A percentile compares a stretch with the other conserved stretches of the same genome.
Conservation (phyloP, 2,113 vertebrate species). For the Odontesthes bonariensis region DNA sequence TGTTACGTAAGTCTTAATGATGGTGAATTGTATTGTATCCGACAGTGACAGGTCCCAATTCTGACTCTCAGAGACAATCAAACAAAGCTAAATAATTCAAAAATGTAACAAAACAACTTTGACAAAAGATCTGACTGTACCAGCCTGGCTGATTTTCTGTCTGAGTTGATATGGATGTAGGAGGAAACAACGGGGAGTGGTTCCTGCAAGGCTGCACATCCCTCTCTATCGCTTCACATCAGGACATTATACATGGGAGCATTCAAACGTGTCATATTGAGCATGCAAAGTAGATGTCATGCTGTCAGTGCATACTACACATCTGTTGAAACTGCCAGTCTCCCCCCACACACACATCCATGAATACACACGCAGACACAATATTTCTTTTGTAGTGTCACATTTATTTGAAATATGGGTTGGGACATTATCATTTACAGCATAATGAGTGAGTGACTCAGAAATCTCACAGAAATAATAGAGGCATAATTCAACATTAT, state of each 20-base stretch:
- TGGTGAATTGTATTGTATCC: neutral
- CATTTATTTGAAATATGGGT: conserved; percentile 62
- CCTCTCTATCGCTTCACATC: conserved; percentile 70
- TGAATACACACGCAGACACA: conserved; percentile 44
- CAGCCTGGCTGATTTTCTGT: conserved; percentile 23
- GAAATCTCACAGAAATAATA: conserved; percentile 27
- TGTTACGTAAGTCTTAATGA: conserved; percentile 2
- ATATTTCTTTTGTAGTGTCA: conserved; percentile 48
- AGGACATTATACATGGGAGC: conserved; percentile 67
- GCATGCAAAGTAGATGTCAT: conserved; percentile 76
- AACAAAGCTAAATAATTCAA: conserved; percentile 39
- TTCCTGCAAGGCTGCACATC: conserved; percentile 51
- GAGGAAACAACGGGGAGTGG: conserved; percentile 63
- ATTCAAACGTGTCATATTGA: conserved; percentile 74
- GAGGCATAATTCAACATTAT: conserved; percentile 18
- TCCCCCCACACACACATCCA: conserved; percentile 40
- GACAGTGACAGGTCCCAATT: conserved; percentile 30
- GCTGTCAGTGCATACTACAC: conserved; percentile 69
- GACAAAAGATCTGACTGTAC: conserved; percentile 7
- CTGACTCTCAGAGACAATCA: conserved; percentile 24
- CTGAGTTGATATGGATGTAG: conserved; percentile 50
- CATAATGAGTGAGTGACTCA: conserved; percentile 27
- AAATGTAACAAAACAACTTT: conserved; percentile 26
- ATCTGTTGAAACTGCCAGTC: conserved; percentile 72
- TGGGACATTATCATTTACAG: conserved; percentile 64